Evolutionary conservation across 1,140 invertebrate genomes (phyloP).

Genomic region (Apis laboriosa): DNA sequence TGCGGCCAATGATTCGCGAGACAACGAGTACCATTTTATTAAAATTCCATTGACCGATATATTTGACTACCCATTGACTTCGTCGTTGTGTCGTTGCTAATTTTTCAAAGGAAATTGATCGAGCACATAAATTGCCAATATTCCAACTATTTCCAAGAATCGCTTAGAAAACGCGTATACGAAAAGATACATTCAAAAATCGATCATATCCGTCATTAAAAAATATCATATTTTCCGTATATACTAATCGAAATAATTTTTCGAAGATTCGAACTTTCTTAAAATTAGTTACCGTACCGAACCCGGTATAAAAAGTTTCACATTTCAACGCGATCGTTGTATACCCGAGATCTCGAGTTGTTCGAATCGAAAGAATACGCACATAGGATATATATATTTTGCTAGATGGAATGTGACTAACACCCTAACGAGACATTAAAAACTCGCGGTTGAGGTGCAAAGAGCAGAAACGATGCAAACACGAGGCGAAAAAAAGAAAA

Average conservation of each 20-base stretch:
- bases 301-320: too few species aligned
- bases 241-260: too few species aligned
- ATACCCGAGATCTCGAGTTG: background rate
- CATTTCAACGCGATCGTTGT: background rate
- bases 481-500: background rate
- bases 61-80: background rate
- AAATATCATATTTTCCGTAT: too few species aligned
- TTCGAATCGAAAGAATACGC: background rate
- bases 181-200: too few species aligned
- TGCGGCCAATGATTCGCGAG: background rate
- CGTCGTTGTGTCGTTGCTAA: constrained; percentile 1
- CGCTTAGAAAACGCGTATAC: too few species aligned
- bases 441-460: background rate
- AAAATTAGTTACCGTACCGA: too few species aligned
- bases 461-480: background rate
- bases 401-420: background rate
- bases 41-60: background rate
- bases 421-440: constrained; percentile 18
- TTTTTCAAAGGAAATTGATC: background rate
- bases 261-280: too few species aligned
- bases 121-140: background rate
- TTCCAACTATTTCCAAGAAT: too few species aligned
- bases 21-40: constrained; percentile 2
- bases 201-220: too few species aligned
- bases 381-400: background rate